A percentile compares a stretch with the other conserved stretches of the same genome.
Conservation (phyloP, 2,888 invertebrate species). For the Nomada lathburiana region DNA sequence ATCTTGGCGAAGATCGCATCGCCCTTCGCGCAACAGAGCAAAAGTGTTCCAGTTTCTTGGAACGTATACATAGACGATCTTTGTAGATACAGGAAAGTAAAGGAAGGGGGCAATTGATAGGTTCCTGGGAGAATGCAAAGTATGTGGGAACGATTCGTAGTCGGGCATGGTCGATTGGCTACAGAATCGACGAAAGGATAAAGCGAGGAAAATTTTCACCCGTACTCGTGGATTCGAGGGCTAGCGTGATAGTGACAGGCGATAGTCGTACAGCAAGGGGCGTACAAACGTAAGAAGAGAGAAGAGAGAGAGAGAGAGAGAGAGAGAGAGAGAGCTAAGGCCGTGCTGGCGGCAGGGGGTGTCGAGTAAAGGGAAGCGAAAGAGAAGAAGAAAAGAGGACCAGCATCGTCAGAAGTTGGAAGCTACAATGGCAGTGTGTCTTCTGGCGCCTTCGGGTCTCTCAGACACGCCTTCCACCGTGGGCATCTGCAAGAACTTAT, state of each 20-base stretch:
- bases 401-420: constrained; percentile 68
- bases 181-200: constrained; percentile 48
- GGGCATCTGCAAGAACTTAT: constrained; percentile 68
- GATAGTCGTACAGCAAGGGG: constrained; percentile 50
- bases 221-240: constrained; percentile 49
- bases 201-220: constrained; percentile 42
- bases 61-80: background rate
- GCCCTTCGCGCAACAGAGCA: too few species aligned
- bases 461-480: constrained; percentile 73
- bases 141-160: constrained; percentile 26
- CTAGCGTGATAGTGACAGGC: constrained; percentile 61
- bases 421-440: constrained; percentile 78
- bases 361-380: constrained; percentile 41
- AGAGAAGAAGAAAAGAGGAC: constrained; percentile 40
- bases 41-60: background rate
- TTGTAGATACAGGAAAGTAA: background rate
- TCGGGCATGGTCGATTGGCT: constrained; percentile 56
- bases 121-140: constrained; percentile 43
- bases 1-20: too few species aligned
- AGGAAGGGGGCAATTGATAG: background rate
- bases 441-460: constrained; percentile 82
- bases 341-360: constrained; percentile 48
- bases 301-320: constrained; percentile 20
- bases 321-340: constrained; percentile 24
- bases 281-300: constrained; percentile 20